phyloP scores from a whole-genome alignment of 2,113 vertebrate genomes.

The Oreochromis niloticus region DNA sequence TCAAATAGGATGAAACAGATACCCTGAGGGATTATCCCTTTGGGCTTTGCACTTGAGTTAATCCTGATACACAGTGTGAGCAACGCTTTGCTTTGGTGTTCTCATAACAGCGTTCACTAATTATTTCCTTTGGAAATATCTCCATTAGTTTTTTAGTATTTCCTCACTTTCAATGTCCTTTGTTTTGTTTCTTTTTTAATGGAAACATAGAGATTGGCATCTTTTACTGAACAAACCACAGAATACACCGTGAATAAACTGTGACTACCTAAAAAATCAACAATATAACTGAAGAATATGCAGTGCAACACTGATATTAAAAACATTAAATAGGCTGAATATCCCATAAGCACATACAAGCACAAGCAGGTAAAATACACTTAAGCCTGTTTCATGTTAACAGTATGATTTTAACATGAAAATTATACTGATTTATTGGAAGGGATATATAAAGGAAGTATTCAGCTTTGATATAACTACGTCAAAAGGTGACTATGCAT shows the following conservation, averaged over 20 bases:
- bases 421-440: neutral
- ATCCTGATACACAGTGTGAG: neutral
- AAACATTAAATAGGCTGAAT: neutral
- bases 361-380: neutral
- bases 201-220: neutral
- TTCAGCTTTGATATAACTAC: neutral
- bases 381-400: neutral
- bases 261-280: neutral
- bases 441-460: neutral
- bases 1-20: slow-evolving; percentile 19
- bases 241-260: neutral
- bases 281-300: neutral
- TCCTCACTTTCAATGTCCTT: neutral
- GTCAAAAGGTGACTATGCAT: neutral
- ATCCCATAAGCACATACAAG: neutral
- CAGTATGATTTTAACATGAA: neutral
- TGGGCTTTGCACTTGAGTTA: slow-evolving; percentile 7
- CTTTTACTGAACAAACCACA: neutral
- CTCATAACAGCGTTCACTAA: neutral
- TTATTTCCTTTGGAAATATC: neutral
- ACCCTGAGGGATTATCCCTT: slow-evolving; percentile 12
- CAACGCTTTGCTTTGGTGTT: neutral
- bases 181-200: neutral
- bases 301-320: neutral
- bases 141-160: neutral